Base-by-base conservation (phyloP, 2,888 invertebrate species). In the Phengaris alcon region DNA sequence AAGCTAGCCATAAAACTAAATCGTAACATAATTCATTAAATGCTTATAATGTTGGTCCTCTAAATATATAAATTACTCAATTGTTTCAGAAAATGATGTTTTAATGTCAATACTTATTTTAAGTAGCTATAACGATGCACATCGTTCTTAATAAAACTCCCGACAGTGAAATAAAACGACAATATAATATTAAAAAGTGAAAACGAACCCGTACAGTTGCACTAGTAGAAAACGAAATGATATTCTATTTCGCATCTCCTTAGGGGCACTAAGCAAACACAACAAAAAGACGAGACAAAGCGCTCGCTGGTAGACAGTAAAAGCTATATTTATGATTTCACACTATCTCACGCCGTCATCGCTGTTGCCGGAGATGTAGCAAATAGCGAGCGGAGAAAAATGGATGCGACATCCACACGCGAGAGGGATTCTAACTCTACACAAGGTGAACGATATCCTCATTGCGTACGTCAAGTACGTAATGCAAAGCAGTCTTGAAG, bases 241-340 rank as follows among this genome's bases (percentile, higher is more conserved):
- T 76, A 78, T 79, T 79, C 79, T 77, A 78, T 77, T 79, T 79
- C 78, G 76, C 80, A 79, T 80, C 77, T 79, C 78, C 78, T 78
- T 74, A 77, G 79, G 78, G 78, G 77, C 78, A 79, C 76, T 77
- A 79, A 77, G 78, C 80, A 80, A 79, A 81, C 78, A 79, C 76
- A 78, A 77, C 81, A 83, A 82, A 84, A 83, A 81, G 81, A 77
- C 80, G 76, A 82, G 79, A 82, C 82, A 82, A 84, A 81, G 81
- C 80, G 75, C 77, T 79, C 80, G 75, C 77, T 79, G 80, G 82
- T 79, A 79, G 82, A 82, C 82, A 81, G 82, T 82, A 82, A 82
- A 82, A 82, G 85, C 84, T 84, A 84, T 90, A 90, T 90, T 90
- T 90, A 90, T 89, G 89, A 89, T 89, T 89, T 88, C 88, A 86